Conservation (phyloP, 2,797 vertebrate species). For the Enteromius mattozi region DNA sequence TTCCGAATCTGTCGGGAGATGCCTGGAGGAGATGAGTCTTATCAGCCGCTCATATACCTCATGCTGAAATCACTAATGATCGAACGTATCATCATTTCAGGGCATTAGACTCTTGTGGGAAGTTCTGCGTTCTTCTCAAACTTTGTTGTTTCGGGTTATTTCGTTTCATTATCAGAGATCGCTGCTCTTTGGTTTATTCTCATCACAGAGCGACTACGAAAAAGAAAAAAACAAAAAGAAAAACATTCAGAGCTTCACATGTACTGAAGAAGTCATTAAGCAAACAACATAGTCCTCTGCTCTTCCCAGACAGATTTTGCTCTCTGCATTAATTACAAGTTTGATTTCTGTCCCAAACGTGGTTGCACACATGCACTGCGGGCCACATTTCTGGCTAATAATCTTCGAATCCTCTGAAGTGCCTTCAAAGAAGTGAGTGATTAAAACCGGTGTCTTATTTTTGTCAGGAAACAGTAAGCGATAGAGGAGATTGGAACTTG, state of each 20-base stretch:
- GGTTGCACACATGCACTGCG: slow-evolving; percentile 26
- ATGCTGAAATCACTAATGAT: background rate
- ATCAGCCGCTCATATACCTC: background rate
- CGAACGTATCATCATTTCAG: background rate
- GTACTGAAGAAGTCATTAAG: slow-evolving; percentile 28
- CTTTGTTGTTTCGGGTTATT: slow-evolving; percentile 29
- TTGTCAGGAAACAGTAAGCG: slow-evolving; percentile 42
- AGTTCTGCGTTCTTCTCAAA: background rate
- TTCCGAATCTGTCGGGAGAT: background rate
- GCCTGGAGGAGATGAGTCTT: background rate
- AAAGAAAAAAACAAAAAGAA: no score
- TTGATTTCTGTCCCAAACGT: slow-evolving; percentile 45
- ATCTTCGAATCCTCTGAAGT: slow-evolving; percentile 20
- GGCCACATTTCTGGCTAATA: slow-evolving; percentile 6
- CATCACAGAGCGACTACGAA: slow-evolving; percentile 13
- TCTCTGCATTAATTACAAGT: slow-evolving; percentile 51
- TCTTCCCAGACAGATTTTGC: background rate
- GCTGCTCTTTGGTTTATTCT: slow-evolving; percentile 31
- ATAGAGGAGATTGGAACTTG: slow-evolving; percentile 39
- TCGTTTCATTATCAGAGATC: slow-evolving; percentile 34
- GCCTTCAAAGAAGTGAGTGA: slow-evolving; percentile 28
- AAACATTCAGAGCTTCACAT: slow-evolving; percentile 36
- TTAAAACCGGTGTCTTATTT: slow-evolving; percentile 38
- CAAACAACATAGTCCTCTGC: slow-evolving; percentile 41
- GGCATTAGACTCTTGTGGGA: background rate